Conservation (phyloP, 2,888 invertebrate species). For the Lymantria monacha region DNA sequence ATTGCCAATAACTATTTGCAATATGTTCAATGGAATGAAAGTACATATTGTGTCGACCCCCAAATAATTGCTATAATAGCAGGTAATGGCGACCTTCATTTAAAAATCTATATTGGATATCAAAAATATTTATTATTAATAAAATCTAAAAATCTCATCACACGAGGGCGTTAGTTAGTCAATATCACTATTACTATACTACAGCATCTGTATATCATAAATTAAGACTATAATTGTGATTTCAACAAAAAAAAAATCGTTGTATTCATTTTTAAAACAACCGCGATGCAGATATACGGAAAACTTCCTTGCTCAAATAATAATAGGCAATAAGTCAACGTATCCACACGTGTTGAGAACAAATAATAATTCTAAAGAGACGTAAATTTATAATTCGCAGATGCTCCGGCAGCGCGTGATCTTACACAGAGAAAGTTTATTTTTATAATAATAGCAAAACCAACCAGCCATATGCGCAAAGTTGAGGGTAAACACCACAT, state of each 20-base stretch:
- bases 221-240: no score
- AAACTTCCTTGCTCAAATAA: constrained; percentile 21
- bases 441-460: constrained; percentile 80
- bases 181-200: neutral
- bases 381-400: constrained; percentile 76
- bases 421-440: constrained; percentile 77
- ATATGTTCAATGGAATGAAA: no score
- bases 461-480: constrained; percentile 59
- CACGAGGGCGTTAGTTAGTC: no score
- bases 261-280: constrained; percentile 26
- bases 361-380: constrained; percentile 64
- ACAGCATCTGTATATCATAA: constrained; percentile 20
- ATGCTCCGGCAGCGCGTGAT: constrained; percentile 72
- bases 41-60: no score
- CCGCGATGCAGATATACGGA: constrained; percentile 16
- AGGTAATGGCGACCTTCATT: no score
- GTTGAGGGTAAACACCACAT: constrained; percentile 64
- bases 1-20: no score
- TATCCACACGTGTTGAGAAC: constrained; percentile 56
- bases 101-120: no score
- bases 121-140: no score
- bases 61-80: no score
- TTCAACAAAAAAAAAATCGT: constrained; percentile 24
- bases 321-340: constrained; percentile 34
- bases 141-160: no score